phyloP scores from a whole-genome alignment of 2,797 vertebrate genomes.

The Rachycentron canadum region DNA sequence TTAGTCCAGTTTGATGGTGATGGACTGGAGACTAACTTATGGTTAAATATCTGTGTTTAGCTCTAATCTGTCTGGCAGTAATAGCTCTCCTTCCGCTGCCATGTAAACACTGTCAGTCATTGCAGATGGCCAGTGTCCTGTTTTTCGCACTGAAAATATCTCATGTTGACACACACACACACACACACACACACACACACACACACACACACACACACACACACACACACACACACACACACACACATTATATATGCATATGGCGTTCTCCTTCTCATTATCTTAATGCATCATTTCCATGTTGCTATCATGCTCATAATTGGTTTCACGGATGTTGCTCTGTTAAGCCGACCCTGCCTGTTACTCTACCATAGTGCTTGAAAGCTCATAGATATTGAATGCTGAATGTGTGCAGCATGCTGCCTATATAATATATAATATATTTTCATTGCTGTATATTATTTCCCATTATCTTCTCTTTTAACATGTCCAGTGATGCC shows the following conservation, averaged over 20 bases:
- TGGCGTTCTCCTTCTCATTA: constrained; percentile 38
- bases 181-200: constrained; percentile 9
- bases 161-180: neutral
- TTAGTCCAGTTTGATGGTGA: constrained; percentile 23
- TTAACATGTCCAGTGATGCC: neutral
- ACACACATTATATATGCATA: constrained; percentile 14
- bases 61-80: constrained; percentile 51
- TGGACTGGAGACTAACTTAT: constrained; percentile 30
- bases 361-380: neutral
- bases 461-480: neutral
- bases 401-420: neutral
- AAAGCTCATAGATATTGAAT: constrained; percentile 5
- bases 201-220: neutral
- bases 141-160: constrained; percentile 30
- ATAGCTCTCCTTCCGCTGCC: constrained; percentile 40
- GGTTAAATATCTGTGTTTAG: constrained; percentile 37
- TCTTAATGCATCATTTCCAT: constrained; percentile 27
- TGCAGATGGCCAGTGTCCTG: constrained; percentile 64
- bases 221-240: neutral
- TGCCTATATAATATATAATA: too few relatives aligned
- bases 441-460: neutral
- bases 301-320: constrained; percentile 27
- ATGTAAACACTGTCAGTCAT: constrained; percentile 54
- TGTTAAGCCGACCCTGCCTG: constrained; percentile 8
- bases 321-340: constrained; percentile 37